phyloP scores from a whole-genome alignment of 2,888 invertebrate species.

The Plebejus argus region DNA sequence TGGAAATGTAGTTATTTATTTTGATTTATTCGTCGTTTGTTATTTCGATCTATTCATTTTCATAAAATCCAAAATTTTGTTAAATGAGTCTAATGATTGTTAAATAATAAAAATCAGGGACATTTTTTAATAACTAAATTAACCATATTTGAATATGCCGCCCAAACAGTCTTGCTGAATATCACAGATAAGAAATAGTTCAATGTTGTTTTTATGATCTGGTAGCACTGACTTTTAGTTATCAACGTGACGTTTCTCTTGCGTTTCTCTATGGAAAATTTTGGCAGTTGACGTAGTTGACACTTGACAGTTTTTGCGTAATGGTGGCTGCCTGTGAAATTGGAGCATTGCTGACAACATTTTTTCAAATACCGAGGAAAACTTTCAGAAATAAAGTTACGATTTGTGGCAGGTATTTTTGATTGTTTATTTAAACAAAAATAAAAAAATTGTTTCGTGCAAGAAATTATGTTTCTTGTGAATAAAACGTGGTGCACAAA shows the following conservation, averaged over 20 bases:
- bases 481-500: not conserved
- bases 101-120: not conserved
- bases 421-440: not conserved
- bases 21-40: constrained; percentile 32
- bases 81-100: not conserved
- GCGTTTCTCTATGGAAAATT: not conserved
- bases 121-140: not conserved
- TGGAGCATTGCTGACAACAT: constrained; percentile 76
- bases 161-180: not conserved
- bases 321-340: constrained; percentile 72
- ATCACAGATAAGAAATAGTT: not conserved
- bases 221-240: not conserved
- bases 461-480: not conserved
- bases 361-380: constrained; percentile 58
- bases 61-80: not conserved
- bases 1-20: constrained; percentile 51
- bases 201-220: not conserved
- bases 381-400: constrained; percentile 60
- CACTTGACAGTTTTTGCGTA: constrained; percentile 50
- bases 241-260: not conserved
- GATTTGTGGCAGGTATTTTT: constrained; percentile 52
- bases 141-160: not conserved
- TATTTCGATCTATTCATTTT: not conserved
- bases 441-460: not conserved
- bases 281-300: not conserved